phyloP scores from a whole-genome alignment of 2,888 invertebrate genomes.

The Ctenicera cuprea region DNA sequence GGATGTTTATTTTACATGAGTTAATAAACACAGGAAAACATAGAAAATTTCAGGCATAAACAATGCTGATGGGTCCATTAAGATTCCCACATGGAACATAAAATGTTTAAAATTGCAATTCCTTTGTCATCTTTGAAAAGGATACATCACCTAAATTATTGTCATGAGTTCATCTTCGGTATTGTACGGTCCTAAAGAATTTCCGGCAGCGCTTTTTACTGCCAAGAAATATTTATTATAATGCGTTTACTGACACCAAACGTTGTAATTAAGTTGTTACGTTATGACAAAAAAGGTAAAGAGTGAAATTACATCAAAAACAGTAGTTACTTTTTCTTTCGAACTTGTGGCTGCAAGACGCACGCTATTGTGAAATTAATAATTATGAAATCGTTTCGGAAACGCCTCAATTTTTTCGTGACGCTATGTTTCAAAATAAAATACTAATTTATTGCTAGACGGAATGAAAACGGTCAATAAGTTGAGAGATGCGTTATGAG shows the following conservation, averaged over 20 bases:
- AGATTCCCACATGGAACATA: not conserved
- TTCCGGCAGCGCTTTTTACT: not conserved
- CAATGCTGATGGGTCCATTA: not conserved
- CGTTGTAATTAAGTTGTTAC: conserved; percentile 17
- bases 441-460: too few species aligned
- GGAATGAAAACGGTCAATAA: too few species aligned
- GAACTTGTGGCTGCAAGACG: not conserved
- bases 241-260: conserved; percentile 6
- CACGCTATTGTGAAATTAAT: conserved; percentile 21
- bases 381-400: not conserved
- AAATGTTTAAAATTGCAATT: not conserved
- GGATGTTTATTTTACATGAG: conserved; percentile 2
- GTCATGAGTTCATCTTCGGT: not conserved
- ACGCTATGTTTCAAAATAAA: not conserved
- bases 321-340: conserved; percentile 29
- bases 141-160: not conserved
- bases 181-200: not conserved
- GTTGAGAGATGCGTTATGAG: too few species aligned
- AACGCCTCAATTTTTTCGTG: not conserved
- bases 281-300: not conserved
- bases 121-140: not conserved
- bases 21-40: not conserved
- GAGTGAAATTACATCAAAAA: conserved; percentile 4
- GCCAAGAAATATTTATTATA: not conserved
- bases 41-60: conserved; percentile 4